Conservation (phyloP, 2,797 vertebrate genomes). For the Enteromius thamalakanensis region DNA sequence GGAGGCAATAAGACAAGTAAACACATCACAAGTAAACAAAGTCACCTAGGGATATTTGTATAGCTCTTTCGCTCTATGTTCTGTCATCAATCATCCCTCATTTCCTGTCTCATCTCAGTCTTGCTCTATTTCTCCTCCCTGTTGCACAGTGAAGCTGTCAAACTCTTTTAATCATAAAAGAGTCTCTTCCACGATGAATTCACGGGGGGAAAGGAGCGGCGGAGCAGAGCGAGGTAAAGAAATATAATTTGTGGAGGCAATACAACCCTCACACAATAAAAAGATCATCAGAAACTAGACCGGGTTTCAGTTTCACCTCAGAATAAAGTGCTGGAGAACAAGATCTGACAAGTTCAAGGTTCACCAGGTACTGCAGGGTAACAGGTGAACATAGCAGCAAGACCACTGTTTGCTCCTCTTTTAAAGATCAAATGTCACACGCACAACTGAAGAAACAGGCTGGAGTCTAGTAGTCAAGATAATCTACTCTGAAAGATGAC, state of each 20-base stretch:
- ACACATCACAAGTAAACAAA: conserved; percentile 14
- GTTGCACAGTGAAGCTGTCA: conserved; percentile 22
- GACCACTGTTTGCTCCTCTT: background rate
- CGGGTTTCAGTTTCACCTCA: background rate
- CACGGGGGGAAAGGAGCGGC: background rate
- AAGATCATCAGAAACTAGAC: background rate
- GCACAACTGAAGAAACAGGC: background rate
- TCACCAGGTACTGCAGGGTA: background rate
- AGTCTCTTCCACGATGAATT: background rate
- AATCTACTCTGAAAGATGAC: conserved; percentile 4
- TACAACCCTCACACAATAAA: background rate
- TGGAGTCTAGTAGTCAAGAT: background rate
- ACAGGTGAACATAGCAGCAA: background rate
- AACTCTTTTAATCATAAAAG: conserved; percentile 13
- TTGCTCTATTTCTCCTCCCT: conserved; percentile 12
- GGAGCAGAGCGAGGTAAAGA: background rate
- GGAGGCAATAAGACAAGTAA: conserved; percentile 2
- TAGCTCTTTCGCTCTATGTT: background rate
- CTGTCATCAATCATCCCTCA: conserved; percentile 12
- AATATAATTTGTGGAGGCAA: background rate
- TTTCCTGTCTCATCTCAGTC: conserved; percentile 10
- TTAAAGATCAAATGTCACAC: conserved; percentile 24
- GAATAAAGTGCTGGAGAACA: background rate
- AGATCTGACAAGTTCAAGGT: conserved; percentile 15
- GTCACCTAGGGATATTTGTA: conserved; percentile 16